Conservation (phyloP, 2,888 invertebrate genomes). For the Diaprepes abbreviatus region DNA sequence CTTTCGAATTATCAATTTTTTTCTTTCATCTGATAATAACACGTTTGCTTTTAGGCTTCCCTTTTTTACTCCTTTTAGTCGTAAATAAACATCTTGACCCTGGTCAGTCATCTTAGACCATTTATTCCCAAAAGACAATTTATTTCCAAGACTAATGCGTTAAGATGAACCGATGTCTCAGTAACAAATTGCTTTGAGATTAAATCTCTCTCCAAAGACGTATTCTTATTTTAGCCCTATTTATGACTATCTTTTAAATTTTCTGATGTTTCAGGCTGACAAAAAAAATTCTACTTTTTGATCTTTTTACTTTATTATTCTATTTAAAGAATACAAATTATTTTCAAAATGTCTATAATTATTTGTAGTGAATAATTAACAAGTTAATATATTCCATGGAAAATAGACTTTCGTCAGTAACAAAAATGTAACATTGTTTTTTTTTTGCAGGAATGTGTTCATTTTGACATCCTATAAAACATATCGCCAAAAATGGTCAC, state of each 20-base stretch:
- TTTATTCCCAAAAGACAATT: neutral
- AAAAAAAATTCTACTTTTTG: neutral
- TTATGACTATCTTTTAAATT: neutral
- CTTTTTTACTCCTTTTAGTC: neutral
- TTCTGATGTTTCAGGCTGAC: neutral
- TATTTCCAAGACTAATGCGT: slow-evolving; percentile 3
- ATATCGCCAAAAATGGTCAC: no score
- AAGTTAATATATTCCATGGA: no score
- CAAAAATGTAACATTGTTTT: no score
- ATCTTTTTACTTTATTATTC: no score
- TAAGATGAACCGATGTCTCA: neutral
- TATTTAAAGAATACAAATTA: no score
- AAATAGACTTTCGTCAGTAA: no score
- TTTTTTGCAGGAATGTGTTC: no score
- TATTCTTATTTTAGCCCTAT: neutral
- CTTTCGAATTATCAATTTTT: no score
- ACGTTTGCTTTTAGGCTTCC: neutral
- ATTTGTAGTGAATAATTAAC: no score
- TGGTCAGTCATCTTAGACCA: neutral
- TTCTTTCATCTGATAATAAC: neutral
- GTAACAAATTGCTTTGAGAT: slow-evolving; percentile 11
- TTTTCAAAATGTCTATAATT: no score
- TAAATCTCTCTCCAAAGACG: neutral
- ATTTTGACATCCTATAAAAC: no score
- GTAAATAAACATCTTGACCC: neutral